Evolutionary conservation across 2,797 vertebrate genomes (phyloP), one percentile per base, ranked within the genome.

Genomic region (Manis javanica): DNA sequence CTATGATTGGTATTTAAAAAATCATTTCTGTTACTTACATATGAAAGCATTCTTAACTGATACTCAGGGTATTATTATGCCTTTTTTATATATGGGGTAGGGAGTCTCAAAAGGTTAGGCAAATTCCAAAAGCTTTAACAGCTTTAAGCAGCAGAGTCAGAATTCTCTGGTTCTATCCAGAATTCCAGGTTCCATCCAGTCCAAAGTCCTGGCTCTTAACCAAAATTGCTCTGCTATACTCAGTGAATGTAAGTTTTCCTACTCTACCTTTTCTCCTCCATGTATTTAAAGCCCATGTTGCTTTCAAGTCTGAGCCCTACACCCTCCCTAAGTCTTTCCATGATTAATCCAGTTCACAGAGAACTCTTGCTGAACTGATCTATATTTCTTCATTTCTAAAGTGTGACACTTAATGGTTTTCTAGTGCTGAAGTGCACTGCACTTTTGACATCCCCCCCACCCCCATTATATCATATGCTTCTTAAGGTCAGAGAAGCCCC

Each of bases 221-320:
- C 18, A 26, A 26, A 16, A 34, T 11, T 8, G 18, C 5, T n/a
- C 18, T 51, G 31, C 18, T 57, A 12, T 13, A 3, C 13, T 59
- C 53, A 9, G 0, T 7, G 7, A 69, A 71, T 3, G 0, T 5
- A 66, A 13, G 2, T 53, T 57, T 55, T 29, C 39, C 39, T 37
- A 23, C 21, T 18, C 55, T 2, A 19, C 42, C 42, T 29, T 55
- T 49, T 87, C 69, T 89, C 63, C 57, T 78, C 29, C 10, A 0
- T 23, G 15, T 61, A 57, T 57, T 72, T 75, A 85, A 94, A 59
- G 86, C 68, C 68, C 61, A 81, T 75, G 63, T 34, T 72, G 19
- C 59, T 49, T 74, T 82, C 37, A 46, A 39, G 74, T 66, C 51
- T 4, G 19, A 64, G 19, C 46, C 68, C 49, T 69, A 31, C 16